Evolutionary conservation across 2,888 invertebrate genomes (phyloP).

Genomic region (Scelioninae gen. 1): DNA sequence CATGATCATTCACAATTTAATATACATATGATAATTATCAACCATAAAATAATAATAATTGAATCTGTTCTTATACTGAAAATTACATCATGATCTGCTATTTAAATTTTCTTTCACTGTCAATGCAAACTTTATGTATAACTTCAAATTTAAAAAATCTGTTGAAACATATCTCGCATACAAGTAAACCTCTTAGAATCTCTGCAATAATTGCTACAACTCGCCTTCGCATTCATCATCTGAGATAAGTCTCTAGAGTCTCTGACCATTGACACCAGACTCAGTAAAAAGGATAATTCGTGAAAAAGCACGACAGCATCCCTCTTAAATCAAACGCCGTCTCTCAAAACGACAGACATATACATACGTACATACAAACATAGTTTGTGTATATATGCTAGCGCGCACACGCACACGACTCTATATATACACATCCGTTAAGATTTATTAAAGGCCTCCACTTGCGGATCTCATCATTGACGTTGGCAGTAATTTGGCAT

Average conservation of each 20-base stretch:
- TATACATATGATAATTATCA: too few relatives aligned
- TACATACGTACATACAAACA: background rate
- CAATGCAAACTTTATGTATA: too few relatives aligned
- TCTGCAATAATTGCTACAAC: constrained; percentile 17
- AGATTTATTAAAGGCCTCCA: constrained; percentile 25
- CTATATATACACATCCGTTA: constrained; percentile 1
- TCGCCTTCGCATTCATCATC: constrained; percentile 21
- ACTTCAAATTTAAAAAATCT: too few relatives aligned
- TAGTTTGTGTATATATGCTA: too few relatives aligned
- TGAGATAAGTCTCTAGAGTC: constrained; percentile 18
- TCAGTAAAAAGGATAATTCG: constrained; percentile 45
- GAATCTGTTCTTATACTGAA: too few relatives aligned
- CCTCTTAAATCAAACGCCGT: constrained; percentile 32
- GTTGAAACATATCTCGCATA: background rate
- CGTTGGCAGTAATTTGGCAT: constrained; percentile 47
- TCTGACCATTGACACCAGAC: constrained; percentile 16
- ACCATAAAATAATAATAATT: too few relatives aligned
- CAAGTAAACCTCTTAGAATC: background rate
- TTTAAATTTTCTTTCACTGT: too few relatives aligned
- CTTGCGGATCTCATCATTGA: constrained; percentile 35
- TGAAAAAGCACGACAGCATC: constrained; percentile 24
- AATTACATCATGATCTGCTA: too few relatives aligned
- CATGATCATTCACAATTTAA: too few relatives aligned
- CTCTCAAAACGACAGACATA: constrained; percentile 12
- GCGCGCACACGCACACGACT: background rate